These are phyloP conservation scores for Rhincodon typus DNA, from an alignment of 2,797 vertebrate genomes.

Conservation along the genomic window DNA sequence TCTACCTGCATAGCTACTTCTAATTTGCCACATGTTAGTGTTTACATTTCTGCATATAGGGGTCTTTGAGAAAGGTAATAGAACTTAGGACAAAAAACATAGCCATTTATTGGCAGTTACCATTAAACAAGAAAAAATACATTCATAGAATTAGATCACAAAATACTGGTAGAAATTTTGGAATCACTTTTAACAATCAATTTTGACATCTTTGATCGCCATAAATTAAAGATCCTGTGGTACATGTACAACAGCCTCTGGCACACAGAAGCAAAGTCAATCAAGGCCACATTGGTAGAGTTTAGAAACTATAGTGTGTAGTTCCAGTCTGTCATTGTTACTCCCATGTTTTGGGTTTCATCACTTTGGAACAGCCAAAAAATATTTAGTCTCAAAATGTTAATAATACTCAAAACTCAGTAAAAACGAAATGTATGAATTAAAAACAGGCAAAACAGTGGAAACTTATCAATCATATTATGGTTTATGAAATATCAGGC, in stretches of 20 bases:
- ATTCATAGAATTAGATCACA: not conserved
- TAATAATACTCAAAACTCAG: not conserved
- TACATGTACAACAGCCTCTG: not conserved
- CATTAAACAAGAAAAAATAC: not conserved
- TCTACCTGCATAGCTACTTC: not conserved
- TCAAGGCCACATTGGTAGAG: not conserved
- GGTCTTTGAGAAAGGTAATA: not conserved
- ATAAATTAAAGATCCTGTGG: not conserved
- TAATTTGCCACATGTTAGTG: not conserved
- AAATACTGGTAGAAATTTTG: not conserved
- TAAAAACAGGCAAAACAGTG: not conserved
- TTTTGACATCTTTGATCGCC: not conserved
- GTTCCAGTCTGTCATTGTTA: not conserved
- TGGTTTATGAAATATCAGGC: not conserved
- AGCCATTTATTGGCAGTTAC: not conserved
- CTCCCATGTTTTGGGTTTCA: not conserved
- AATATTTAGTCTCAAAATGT: not conserved
- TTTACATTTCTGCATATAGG: not conserved
- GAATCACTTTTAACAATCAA: not conserved
- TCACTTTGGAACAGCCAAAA: not conserved
- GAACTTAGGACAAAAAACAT: not conserved
- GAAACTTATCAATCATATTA: not conserved
- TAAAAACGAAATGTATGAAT: not conserved
- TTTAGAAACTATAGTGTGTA: not conserved
- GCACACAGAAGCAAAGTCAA: not conserved